Percentiles rank a stretch among this genome's conserved stretches.
phyloP scores from a whole-genome alignment of 1,140 invertebrate species.

The Branchinecta lindahli region DNA sequence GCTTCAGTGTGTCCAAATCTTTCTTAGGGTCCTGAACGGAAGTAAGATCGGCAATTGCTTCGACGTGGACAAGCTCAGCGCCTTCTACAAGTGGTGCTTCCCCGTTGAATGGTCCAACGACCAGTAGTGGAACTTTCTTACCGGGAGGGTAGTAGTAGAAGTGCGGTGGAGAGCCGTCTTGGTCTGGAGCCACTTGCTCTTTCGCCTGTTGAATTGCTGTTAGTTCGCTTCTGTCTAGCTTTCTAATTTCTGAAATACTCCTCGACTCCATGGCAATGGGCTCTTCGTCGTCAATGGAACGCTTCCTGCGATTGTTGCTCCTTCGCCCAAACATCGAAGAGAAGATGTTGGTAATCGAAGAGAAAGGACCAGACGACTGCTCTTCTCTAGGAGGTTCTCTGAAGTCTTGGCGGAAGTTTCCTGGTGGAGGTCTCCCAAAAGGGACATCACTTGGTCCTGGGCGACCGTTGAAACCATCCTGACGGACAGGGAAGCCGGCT shows the following conservation, averaged over 20 bases:
- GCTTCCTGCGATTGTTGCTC: neutral
- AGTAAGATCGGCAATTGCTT: neutral
- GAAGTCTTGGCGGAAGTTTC: neutral
- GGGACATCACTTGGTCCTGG: neutral
- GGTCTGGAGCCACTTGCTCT: neutral
- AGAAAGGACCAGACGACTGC: neutral
- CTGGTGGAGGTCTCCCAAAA: neutral
- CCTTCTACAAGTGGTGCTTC: conserved; percentile 1
- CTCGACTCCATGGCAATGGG: neutral
- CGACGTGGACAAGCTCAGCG: neutral
- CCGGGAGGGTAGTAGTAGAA: conserved; percentile 3
- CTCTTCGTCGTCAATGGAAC: neutral
- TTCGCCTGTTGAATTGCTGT: neutral
- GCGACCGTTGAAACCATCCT: too few species aligned
- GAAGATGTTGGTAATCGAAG: neutral
- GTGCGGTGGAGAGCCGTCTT: neutral
- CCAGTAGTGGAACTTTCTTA: neutral
- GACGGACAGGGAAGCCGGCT: too few species aligned
- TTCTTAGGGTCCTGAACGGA: neutral
- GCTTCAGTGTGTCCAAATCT: neutral
- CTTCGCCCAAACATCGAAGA: neutral
- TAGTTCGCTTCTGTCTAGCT: neutral
- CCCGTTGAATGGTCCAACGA: neutral
- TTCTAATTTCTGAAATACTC: neutral
- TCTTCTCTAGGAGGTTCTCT: neutral